Conservation (phyloP, 2,888 invertebrate species). For the Cephalotes varians region DNA sequence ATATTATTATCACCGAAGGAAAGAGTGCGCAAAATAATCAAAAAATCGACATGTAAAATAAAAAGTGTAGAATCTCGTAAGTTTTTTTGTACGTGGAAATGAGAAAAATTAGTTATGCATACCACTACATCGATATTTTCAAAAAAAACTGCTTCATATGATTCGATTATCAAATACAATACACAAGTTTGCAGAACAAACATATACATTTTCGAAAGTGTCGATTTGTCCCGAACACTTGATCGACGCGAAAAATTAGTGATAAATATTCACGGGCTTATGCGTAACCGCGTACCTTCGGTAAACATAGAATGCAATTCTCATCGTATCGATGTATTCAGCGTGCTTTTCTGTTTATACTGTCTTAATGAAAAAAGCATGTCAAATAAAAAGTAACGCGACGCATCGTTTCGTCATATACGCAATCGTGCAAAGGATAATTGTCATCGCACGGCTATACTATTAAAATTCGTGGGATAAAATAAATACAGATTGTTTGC, state of each 20-base stretch:
- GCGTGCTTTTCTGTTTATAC: constrained; percentile 35
- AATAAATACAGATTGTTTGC: constrained; percentile 24
- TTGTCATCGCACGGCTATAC: background rate
- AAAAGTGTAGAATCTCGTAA: background rate
- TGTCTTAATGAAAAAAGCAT: constrained; percentile 40
- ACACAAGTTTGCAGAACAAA: background rate
- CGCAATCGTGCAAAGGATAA: constrained; percentile 25
- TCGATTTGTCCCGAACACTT: background rate
- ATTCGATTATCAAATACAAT: background rate
- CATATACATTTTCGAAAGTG: background rate
- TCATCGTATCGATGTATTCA: constrained; percentile 32
- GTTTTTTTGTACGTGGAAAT: background rate
- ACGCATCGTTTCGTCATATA: background rate
- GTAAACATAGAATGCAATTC: constrained; percentile 31
- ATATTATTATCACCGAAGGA: background rate
- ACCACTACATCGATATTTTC: background rate
- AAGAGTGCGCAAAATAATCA: background rate
- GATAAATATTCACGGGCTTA: constrained; percentile 27
- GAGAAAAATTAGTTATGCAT: background rate
- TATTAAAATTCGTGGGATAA: constrained; percentile 21
- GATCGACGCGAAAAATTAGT: constrained; percentile 29
- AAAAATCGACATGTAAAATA: too few species aligned
- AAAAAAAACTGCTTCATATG: background rate
- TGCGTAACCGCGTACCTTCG: constrained; percentile 6
- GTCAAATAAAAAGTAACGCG: constrained; percentile 41